Conservation (phyloP, 2,113 vertebrate genomes). For the Macrotus californicus region DNA sequence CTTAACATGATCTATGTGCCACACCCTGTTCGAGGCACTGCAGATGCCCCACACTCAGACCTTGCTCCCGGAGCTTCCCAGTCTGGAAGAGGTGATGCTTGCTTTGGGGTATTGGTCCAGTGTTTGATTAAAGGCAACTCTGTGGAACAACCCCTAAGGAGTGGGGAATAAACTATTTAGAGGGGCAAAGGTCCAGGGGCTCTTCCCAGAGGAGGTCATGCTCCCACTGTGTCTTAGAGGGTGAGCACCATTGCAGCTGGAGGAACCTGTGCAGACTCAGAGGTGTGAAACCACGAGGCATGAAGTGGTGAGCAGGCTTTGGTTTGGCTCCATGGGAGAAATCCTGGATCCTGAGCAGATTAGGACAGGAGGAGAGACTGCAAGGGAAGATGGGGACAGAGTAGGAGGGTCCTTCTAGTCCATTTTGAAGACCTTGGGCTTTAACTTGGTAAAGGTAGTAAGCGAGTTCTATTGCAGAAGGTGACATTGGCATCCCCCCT, state of each 20-base stretch:
- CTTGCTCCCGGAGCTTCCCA: rapidly evolving
- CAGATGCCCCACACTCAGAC: too few species aligned
- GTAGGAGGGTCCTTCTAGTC: neutral
- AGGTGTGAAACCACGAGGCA: rapidly evolving
- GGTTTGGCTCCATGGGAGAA: neutral
- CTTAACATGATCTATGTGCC: rapidly evolving
- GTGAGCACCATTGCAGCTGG: rapidly evolving
- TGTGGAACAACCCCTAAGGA: neutral
- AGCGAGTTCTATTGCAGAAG: rapidly evolving
- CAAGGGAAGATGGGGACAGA: neutral
- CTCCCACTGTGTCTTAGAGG: neutral
- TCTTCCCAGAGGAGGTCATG: neutral
- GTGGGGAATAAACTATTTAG: neutral
- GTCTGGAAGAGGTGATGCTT: neutral
- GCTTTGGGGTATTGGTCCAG: neutral
- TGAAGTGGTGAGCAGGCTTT: rapidly evolving
- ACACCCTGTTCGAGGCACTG: rapidly evolving
- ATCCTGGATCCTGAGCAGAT: neutral
- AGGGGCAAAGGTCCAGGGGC: rapidly evolving
- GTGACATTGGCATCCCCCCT: rapidly evolving
- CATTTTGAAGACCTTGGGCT: neutral
- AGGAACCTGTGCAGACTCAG: neutral
- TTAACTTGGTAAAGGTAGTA: rapidly evolving
- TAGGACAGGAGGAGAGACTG: neutral
- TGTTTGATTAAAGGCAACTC: neutral